These are phyloP conservation scores for Temnopleurus reevesii DNA, from an alignment of 53 echinoderm and acorn worm species.

Conservation along the genomic window DNA sequence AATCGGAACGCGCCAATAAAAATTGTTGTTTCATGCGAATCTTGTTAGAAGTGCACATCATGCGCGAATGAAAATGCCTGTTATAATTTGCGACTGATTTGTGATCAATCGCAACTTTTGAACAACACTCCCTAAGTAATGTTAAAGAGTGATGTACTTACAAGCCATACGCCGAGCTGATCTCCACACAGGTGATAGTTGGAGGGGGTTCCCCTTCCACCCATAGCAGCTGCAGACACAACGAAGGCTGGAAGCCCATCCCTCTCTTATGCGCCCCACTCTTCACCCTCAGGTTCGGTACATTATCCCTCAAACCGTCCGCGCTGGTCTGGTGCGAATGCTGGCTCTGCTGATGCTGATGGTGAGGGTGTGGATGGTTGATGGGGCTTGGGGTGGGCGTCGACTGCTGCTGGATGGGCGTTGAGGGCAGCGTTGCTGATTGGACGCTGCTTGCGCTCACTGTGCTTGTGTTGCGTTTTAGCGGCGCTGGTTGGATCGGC, in stretches of 20 bases:
- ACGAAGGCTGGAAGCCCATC: slow-evolving; percentile 81
- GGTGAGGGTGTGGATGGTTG: slow-evolving; percentile 43
- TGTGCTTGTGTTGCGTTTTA: slow-evolving; percentile 93
- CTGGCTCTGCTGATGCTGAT: slow-evolving; percentile 8
- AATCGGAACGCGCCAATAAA: too few relatives aligned
- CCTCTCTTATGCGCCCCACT: slow-evolving; percentile 78
- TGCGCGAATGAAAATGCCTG: too few relatives aligned
- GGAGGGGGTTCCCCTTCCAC: slow-evolving; percentile 96
- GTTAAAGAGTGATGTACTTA: slow-evolving; percentile 71
- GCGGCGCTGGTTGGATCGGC: slow-evolving; percentile 72
- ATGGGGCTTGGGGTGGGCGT: slow-evolving; percentile 49
- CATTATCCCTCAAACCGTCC: slow-evolving; percentile 64
- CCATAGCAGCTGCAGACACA: slow-evolving; percentile 88
- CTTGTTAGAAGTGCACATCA: too few relatives aligned
- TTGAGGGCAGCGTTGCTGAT: slow-evolving; percentile 49
- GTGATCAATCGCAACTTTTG: too few relatives aligned
- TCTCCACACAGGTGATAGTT: slow-evolving; percentile 79
- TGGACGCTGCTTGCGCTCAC: slow-evolving; percentile 81
- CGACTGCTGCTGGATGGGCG: slow-evolving; percentile 53
- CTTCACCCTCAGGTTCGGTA: slow-evolving; percentile 93
- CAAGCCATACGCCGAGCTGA: slow-evolving; percentile 95
- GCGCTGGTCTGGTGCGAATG: neutral
- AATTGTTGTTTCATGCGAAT: too few relatives aligned
- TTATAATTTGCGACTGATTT: too few relatives aligned
- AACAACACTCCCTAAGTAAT: too few relatives aligned